Percentiles rank a stretch among this genome's conserved stretches.
Evolutionary conservation across 2,888 invertebrate species (phyloP).

Genomic region (Empis livida): DNA sequence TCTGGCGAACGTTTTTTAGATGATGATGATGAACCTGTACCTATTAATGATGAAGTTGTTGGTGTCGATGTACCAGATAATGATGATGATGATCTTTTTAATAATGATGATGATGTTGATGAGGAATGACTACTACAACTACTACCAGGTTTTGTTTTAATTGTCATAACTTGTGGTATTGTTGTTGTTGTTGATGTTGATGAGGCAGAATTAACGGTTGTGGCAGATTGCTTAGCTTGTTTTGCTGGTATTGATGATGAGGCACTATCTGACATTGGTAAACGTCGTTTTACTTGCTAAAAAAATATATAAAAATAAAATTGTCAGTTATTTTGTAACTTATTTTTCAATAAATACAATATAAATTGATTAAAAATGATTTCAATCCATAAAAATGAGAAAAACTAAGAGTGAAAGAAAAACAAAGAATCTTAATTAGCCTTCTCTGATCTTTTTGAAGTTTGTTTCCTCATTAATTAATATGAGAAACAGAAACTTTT

Average conservation of each 20-base stretch:
- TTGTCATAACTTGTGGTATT: not conserved
- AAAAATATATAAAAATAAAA: not conserved
- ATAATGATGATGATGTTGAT: conserved; percentile 10
- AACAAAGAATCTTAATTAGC: too few species aligned
- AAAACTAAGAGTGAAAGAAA: too few species aligned
- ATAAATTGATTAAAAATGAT: too few species aligned
- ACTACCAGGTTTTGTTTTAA: not conserved
- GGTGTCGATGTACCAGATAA: conserved; percentile 6
- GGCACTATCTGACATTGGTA: conserved; percentile 45
- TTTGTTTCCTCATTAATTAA: too few species aligned
- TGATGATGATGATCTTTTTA: conserved; percentile 10
- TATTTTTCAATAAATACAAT: too few species aligned
- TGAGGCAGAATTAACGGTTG: conserved; percentile 13
- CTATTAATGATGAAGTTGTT: conserved; percentile 8
- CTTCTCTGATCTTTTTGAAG: too few species aligned
- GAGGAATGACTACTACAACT: not conserved
- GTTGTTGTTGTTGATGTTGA: conserved; percentile 10
- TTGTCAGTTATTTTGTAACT: not conserved
- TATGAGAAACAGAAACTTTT: too few species aligned
- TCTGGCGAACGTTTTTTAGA: conserved; percentile 1
- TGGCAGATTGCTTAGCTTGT: conserved; percentile 36
- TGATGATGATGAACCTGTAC: conserved; percentile 11
- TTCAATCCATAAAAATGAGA: too few species aligned
- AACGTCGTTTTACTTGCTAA: conserved; percentile 69
- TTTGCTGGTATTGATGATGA: conserved; percentile 42